Evolutionary conservation across 2,888 invertebrate genomes (phyloP), one percentile per base, ranked within the genome.

Genomic region (Xylota segnis): DNA sequence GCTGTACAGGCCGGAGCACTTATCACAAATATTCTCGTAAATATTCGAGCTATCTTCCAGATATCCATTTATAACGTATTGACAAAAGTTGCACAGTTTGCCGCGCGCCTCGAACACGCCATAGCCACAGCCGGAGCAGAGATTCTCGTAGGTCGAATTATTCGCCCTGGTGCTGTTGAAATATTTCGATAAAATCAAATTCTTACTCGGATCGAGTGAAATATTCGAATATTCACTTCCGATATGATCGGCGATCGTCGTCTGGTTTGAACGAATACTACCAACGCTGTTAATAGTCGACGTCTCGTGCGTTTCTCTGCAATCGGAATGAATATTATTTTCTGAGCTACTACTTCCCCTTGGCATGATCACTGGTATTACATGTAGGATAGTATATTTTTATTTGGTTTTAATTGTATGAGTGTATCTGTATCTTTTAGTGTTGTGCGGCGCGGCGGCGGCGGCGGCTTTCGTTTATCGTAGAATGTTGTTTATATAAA

Each of bases 71-170:
- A 91, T 89, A 34, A 91, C 89, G 79, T 90, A 91, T 88, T 90
- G 90, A 74, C 92, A 92, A 83, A 92, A 91, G 63, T 91, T 89
- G 78, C 92, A 92, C 87, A 91, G 89, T 14, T 89, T 90, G 12
- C 91, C 91, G 78, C 90, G 90, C 10, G 91, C 90, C 6, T 89
- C 90, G 61, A 91, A 92, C 2, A 92, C 90, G 0, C 92, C 92
- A 77, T 92, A 92, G 56, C 92, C 91, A 77, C 92, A 92, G 63
- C 91, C 91, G 45, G 90, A 90, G 75, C 92, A 92, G 29, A 92
- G 82, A 88, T 92, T 92, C 87, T 92, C 92, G 63, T 92, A 92
- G 72, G 90, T 89, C 27, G 89, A 88, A n/a, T 68, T 59, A 18
- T 52, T 70, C 5, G 59, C 71, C 7, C 54, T 88, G 12, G 89